These are phyloP conservation scores for Lomographa bimaculata DNA, from an alignment of 2,888 invertebrate genomes.

Conservation along the genomic window DNA sequence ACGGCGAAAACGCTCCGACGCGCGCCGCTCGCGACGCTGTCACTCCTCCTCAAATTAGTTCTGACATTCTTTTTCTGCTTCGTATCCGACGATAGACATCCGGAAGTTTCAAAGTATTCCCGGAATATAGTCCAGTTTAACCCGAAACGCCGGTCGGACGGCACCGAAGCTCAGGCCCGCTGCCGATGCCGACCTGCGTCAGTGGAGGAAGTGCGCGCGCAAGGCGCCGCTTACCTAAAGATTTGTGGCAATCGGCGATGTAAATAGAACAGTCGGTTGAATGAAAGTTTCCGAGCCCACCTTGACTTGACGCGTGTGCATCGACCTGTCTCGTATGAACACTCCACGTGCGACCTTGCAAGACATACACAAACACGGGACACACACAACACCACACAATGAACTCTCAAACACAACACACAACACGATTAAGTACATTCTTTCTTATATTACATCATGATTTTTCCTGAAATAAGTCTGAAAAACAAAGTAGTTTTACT, in stretches of 20 bases:
- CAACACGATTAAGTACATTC: conserved; percentile 59
- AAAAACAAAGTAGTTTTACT: conserved; percentile 26
- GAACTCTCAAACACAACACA: conserved; percentile 42
- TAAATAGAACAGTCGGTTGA: conserved; percentile 77
- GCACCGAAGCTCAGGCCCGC: conserved; percentile 31
- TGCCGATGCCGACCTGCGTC: conserved; percentile 24
- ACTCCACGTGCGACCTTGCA: conserved; percentile 76
- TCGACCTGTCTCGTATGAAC: conserved; percentile 71
- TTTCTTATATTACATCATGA: conserved; percentile 41
- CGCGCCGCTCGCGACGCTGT: conserved; percentile 27
- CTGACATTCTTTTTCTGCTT: conserved; percentile 20
- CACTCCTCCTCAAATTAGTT: conserved; percentile 35
- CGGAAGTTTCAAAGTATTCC: conserved; percentile 62
- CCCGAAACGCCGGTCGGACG: conserved; percentile 22
- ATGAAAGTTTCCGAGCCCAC: conserved; percentile 76
- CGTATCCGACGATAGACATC: conserved; percentile 44
- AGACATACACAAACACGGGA: conserved; percentile 62
- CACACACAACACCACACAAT: conserved; percentile 45
- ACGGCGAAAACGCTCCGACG: conserved; percentile 25
- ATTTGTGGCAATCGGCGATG: conserved; percentile 65
- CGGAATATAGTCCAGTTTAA: conserved; percentile 43
- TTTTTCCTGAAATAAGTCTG: conserved; percentile 25
- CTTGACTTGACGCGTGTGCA: conserved; percentile 78
- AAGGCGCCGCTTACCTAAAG: conserved; percentile 61
- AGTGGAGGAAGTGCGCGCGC: conserved; percentile 68